Evolutionary conservation across 2,888 invertebrate species (phyloP).

Genomic region (Phania funesta): DNA sequence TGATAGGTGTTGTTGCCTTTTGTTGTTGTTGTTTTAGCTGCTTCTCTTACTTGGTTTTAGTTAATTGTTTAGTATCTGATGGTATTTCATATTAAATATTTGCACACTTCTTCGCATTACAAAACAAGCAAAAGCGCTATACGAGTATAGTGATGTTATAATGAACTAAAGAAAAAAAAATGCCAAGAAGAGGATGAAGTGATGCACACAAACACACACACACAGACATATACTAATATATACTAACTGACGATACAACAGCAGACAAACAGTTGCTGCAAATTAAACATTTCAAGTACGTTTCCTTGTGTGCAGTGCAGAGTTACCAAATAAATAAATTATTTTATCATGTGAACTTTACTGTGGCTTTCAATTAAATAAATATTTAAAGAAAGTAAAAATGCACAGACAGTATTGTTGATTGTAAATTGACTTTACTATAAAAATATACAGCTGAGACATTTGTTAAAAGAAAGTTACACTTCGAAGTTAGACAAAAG

Average conservation of each 20-base stretch:
- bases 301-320: slow-evolving; percentile 2
- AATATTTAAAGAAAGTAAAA: neutral
- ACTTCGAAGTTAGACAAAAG: too few relatives aligned
- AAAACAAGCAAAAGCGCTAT: slow-evolving; percentile 32
- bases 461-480: too few relatives aligned
- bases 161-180: slow-evolving; percentile 48
- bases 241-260: too few relatives aligned
- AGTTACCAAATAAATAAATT: slow-evolving; percentile 10
- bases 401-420: too few relatives aligned
- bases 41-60: slow-evolving; percentile 32
- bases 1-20: neutral
- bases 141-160: slow-evolving; percentile 56
- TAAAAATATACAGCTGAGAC: too few relatives aligned
- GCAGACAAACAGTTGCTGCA: slow-evolving; percentile 30
- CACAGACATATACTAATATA: too few relatives aligned
- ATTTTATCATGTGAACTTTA: neutral
- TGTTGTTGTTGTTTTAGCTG: neutral
- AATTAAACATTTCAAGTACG: slow-evolving; percentile 47
- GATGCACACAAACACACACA: neutral
- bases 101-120: slow-evolving; percentile 50
- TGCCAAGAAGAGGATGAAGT: neutral
- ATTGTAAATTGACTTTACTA: too few relatives aligned
- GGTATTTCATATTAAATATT: slow-evolving; percentile 58
- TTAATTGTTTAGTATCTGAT: slow-evolving; percentile 56
- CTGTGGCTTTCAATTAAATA: neutral